These are phyloP conservation scores for Osmerus eperlanus DNA, from an alignment of 2,113 vertebrate genomes.

Conservation along the genomic window DNA sequence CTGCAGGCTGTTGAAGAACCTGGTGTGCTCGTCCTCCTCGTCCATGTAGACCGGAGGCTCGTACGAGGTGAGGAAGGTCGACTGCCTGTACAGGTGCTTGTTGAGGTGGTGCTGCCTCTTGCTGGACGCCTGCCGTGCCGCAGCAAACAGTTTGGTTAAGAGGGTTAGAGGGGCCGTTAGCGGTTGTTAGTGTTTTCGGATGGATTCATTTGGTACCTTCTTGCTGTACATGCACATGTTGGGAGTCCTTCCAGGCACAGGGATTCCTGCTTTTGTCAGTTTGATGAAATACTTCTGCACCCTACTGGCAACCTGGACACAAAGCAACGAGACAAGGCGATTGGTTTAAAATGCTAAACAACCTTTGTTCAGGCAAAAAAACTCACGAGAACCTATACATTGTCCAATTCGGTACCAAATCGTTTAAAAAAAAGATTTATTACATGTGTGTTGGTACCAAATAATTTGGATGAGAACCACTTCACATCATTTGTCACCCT, in stretches of 20 bases:
- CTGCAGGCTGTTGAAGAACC: slow-evolving; percentile 81
- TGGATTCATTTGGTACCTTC: slow-evolving; percentile 76
- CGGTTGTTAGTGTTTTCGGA: background rate
- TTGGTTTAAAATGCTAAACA: background rate
- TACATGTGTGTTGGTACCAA: no score
- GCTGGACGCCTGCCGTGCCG: slow-evolving; percentile 80
- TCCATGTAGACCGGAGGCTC: slow-evolving; percentile 99
- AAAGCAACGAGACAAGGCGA: background rate
- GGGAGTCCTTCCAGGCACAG: slow-evolving; percentile 96
- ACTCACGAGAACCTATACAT: no score
- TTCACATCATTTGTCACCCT: no score
- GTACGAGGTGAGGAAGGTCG: slow-evolving; percentile 97
- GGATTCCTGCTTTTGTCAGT: slow-evolving; percentile 97
- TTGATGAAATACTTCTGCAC: slow-evolving; percentile 99
- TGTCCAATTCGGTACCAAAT: no score
- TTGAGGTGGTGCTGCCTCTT: slow-evolving; percentile 96
- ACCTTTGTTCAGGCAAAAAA: no score
- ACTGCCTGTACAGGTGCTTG: slow-evolving; percentile 97
- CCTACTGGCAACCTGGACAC: slow-evolving; percentile 90
- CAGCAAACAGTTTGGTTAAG: background rate
- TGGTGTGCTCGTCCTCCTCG: slow-evolving; percentile 90
- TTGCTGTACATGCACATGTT: slow-evolving; percentile 98
- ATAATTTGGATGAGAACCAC: no score
- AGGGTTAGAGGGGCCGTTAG: no score
- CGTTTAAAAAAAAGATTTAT: no score